Evolutionary conservation across 2,113 vertebrate species (phyloP), one percentile per base, ranked within the genome.

Genomic region (Xiphophorus couchianus): DNA sequence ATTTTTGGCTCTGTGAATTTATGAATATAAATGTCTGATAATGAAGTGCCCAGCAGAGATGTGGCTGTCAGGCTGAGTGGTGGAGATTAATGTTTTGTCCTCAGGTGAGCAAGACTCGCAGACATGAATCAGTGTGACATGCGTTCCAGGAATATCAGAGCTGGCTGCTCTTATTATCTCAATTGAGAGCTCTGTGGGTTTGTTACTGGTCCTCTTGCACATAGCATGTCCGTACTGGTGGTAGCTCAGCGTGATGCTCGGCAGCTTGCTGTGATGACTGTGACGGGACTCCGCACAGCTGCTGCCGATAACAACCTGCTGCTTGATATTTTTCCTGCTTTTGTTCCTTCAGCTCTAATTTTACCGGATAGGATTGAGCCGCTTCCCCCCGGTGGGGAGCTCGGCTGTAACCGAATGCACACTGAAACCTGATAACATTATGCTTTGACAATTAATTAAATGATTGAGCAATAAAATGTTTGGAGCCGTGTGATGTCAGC

Each of bases 221-320:
- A 8, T 44, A 19, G 22, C 1, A 10, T 69, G 69, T 77, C 37
- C 28, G 15, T 80, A 66, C 71, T 70, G 61, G 74, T 76, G 82
- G 67, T n/a, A 58, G 25, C 80, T 9, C 58, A 69, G 67, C n/a
- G 37, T 63, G 71, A 67, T 62, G 77, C 73, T 77, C 71, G 82
- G 64, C 84, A 88, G 90, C 88, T 90, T 86, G 72, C 74, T 87
- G 90, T 73, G 78, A 88, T 81, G 68, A 78, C 66, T 54, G 73
- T 64, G 77, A 51, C 70, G 64, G 79, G 79, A 64, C 71, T 64
- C 74, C 31, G 66, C 86, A 1, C 33, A 88, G 88, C 86, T 90
- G 88, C 71, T 64, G 66, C 72, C 42, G 10, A 37, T 27, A 74
- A 66, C 78, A 80, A 62, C 73, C 65, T 73, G 73, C 75, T 74